phyloP scores from a whole-genome alignment of 2,888 invertebrate genomes.

The Agonopterix arenella region DNA sequence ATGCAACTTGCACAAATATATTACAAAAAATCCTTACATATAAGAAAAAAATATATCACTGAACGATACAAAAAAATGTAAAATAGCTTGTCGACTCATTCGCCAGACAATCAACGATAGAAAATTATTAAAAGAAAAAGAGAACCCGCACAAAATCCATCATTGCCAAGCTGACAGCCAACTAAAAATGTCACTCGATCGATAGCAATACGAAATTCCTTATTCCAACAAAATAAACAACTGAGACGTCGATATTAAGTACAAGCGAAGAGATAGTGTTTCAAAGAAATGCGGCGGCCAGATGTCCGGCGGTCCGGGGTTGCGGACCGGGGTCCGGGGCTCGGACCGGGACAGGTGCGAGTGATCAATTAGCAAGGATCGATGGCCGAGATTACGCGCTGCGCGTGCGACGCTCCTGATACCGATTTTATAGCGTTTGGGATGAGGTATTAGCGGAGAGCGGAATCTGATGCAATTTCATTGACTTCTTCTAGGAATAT shows the following conservation, averaged over 20 bases:
- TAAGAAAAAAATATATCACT: too few species aligned
- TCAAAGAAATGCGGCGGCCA: slow-evolving; percentile 27
- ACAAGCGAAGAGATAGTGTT: slow-evolving; percentile 25
- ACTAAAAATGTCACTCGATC: too few species aligned
- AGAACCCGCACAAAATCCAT: too few species aligned
- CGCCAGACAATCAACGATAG: too few species aligned
- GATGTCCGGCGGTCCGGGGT: slow-evolving; percentile 3
- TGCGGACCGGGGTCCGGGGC: slow-evolving; percentile 2
- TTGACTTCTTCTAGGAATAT: too few species aligned
- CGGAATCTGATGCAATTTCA: neutral
- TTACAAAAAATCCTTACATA: too few species aligned
- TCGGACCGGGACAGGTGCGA: slow-evolving; percentile 44
- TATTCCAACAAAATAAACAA: slow-evolving; percentile 11
- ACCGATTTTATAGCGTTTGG: neutral
- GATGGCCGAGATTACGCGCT: slow-evolving; percentile 47
- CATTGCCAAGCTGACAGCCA: too few species aligned
- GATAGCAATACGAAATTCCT: neutral
- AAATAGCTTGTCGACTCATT: too few species aligned
- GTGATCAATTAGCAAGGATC: slow-evolving; percentile 64
- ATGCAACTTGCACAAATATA: too few species aligned
- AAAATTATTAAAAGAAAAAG: too few species aligned
- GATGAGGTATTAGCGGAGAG: neutral
- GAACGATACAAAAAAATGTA: too few species aligned
- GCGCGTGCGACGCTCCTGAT: slow-evolving; percentile 41
- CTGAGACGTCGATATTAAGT: slow-evolving; percentile 10